phyloP scores from a whole-genome alignment of 2,888 invertebrate genomes.

The Thera britannica region DNA sequence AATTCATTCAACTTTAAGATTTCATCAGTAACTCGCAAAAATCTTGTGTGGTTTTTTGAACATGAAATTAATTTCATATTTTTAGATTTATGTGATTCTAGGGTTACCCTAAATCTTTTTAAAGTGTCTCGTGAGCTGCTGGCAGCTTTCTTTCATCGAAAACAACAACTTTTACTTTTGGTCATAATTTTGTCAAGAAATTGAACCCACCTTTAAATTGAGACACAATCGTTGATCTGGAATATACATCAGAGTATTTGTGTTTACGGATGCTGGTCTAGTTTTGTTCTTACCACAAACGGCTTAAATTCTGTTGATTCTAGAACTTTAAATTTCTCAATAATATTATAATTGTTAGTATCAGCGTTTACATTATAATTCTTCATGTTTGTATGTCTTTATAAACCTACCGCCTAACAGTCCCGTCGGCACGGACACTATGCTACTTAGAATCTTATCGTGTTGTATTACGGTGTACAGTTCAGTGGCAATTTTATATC shows the following conservation, averaged over 20 bases:
- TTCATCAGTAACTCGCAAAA: not conserved
- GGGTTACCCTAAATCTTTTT: slow-evolving; percentile 29
- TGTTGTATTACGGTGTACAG: slow-evolving; percentile 17
- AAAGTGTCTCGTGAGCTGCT: slow-evolving; percentile 32
- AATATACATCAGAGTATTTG: not conserved
- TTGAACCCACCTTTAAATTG: not conserved
- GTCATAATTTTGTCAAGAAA: slow-evolving; percentile 11
- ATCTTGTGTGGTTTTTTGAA: not conserved
- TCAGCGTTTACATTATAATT: slow-evolving; percentile 38
- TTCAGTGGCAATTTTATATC: slow-evolving; percentile 33
- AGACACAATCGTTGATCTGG: not conserved
- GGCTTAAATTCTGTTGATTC: slow-evolving; percentile 14
- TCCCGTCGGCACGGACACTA: slow-evolving; percentile 37
- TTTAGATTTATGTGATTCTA: slow-evolving; percentile 8
- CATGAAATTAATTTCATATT: not conserved
- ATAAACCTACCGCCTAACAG: slow-evolving; percentile 38
- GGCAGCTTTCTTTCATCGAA: slow-evolving; percentile 37
- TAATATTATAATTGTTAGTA: slow-evolving; percentile 18
- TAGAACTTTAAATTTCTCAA: slow-evolving; percentile 8
- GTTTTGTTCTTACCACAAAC: slow-evolving; percentile 3
- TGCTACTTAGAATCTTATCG: slow-evolving; percentile 29
- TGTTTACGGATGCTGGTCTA: not conserved
- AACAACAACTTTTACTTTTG: slow-evolving; percentile 15
- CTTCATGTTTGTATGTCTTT: slow-evolving; percentile 37
- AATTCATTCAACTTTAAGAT: not conserved